Evolutionary conservation across 2,797 vertebrate genomes (phyloP).

Genomic region (Astyanax mexicanus): DNA sequence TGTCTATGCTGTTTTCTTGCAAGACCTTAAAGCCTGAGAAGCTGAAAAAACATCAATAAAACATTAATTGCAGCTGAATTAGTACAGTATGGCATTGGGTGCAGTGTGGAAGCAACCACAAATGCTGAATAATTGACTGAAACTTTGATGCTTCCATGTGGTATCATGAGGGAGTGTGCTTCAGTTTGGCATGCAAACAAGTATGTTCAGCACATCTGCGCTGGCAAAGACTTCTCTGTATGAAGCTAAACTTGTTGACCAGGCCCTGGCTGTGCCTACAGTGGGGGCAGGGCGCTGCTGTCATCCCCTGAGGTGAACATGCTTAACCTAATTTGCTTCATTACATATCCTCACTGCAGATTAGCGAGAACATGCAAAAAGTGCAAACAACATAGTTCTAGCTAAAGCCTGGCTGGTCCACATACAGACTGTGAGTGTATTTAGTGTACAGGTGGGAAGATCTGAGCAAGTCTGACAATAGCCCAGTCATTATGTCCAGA

Average conservation of each 20-base stretch:
- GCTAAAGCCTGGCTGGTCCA: constrained; percentile 18
- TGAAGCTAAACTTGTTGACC: constrained; percentile 35
- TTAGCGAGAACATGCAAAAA: constrained; percentile 37
- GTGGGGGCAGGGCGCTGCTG: constrained; percentile 11
- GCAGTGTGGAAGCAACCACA: no score
- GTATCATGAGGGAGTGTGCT: constrained; percentile 61
- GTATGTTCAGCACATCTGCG: constrained; percentile 38
- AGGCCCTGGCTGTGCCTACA: constrained; percentile 14
- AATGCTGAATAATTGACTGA: no score
- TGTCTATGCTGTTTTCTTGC: no score
- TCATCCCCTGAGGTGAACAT: constrained; percentile 37
- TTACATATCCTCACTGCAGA: constrained; percentile 38
- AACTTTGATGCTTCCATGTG: constrained; percentile 52
- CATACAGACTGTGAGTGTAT: background rate
- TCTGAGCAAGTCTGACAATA: no score
- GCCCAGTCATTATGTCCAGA: no score
- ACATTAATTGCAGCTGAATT: no score
- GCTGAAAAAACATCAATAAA: no score
- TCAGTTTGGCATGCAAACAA: constrained; percentile 58
- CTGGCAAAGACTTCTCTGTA: constrained; percentile 8
- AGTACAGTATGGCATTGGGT: no score
- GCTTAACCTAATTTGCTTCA: constrained; percentile 45
- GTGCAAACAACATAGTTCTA: constrained; percentile 35
- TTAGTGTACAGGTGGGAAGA: no score
- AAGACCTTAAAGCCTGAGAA: no score